Evolutionary conservation across 35 echinoderm and acorn worm genomes (phyloP).

Genomic region (Apostichopus parvimensis): DNA sequence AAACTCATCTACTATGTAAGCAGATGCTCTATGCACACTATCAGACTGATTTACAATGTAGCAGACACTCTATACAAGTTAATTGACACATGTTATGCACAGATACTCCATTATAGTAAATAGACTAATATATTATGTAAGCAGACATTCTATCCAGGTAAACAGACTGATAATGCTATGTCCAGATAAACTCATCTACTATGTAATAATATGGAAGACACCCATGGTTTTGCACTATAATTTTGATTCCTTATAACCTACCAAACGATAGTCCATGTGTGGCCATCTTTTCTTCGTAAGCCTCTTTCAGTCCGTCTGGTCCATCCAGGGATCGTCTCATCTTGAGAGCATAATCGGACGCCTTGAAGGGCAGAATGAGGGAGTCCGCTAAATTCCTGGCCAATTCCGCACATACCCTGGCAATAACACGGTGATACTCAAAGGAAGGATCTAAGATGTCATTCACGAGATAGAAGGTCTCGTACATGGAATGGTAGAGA

Average conservation of each 20-base stretch:
- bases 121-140: no score
- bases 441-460: constrained; percentile 79
- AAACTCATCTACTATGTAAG: no score
- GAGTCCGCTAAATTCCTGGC: constrained; percentile 74
- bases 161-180: no score
- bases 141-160: no score
- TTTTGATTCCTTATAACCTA: constrained; percentile 37
- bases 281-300: constrained; percentile 68
- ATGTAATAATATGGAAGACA: no score
- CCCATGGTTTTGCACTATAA: no score
- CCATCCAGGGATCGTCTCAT: constrained; percentile 57
- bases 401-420: constrained; percentile 81
- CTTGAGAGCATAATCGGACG: constrained; percentile 57
- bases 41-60: no score
- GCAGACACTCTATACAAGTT: no score
- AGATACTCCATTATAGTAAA: no score
- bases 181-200: no score
- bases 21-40: no score
- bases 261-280: constrained; percentile 79
- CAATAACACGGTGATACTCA: constrained; percentile 71
- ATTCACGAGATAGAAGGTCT: constrained; percentile 83
- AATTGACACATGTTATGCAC: no score
- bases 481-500: constrained; percentile 92
- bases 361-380: constrained; percentile 81
- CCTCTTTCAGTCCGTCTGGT: constrained; percentile 53